Base-by-base conservation (phyloP, 2,888 invertebrate genomes). In the Metellina segmentata region DNA sequence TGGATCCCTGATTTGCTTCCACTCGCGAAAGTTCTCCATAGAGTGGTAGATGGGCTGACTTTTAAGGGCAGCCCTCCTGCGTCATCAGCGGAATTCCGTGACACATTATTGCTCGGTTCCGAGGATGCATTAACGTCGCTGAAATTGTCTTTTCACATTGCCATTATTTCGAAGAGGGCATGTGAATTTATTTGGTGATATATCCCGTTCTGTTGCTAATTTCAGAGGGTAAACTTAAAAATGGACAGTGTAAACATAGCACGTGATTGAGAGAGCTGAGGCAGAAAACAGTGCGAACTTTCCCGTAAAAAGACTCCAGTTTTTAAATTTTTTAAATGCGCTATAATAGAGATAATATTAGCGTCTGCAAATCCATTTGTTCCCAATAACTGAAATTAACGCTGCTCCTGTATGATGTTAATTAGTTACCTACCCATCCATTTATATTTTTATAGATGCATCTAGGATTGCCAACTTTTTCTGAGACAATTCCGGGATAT, bases 1-100 rank as follows among this genome's bases (percentile, higher is more conserved):
- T 79, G 51, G 51, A 7, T 51, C 16, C 77, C 51, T 77, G 49
- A 52, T 77, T 77, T 77, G 51, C 19, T n/a, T 77, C n/a, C 51
- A 51, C 77, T 16, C 16, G 51, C 20, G 52, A 49, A 61, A 16
- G 11, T 16, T 61, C 61, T 16, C 61, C 61, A 16, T 16, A 9
- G 51, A n/a, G 51, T 51, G 48, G 1, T 74, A 48, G 19, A 34
- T 74, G 2, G 9, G 74, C 8, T 7, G 77, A 52, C 48, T 51
- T 61, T n/a, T 52, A 51, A 51, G 9, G n/a, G 7, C 16, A 4
- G n/a, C 77, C 13, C 19, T 51, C 16, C 52, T 7, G 4, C 8
- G 13, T 16, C 51, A 61, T 61, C 61, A 61, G 61, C 11, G 0
- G 19, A n/a, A 16, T 77, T 77, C 9, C 51, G 13, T 61, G 61